Percentiles rank a stretch among this genome's conserved stretches.
Conservation (phyloP, 2,113 vertebrate genomes). For the Zosterops borbonicus region DNA sequence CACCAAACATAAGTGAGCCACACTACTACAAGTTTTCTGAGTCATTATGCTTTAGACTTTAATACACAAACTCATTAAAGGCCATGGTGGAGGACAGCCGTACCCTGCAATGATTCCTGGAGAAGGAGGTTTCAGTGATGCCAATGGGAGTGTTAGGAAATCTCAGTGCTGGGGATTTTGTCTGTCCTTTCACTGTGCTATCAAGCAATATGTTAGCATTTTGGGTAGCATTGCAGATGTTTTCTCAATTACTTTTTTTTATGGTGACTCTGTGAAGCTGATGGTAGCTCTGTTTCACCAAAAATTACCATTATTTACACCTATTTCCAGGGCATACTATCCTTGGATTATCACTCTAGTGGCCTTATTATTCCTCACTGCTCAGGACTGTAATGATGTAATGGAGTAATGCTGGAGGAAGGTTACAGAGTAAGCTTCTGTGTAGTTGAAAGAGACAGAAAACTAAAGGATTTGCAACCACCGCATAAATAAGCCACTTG, state of each 20-base stretch:
- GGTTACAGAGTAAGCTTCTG: not conserved
- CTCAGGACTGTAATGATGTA: not conserved
- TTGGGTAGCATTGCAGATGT: not conserved
- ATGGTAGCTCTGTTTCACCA: not conserved
- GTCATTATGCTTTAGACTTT: not conserved
- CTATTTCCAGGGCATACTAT: not conserved
- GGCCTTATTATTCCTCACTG: not conserved
- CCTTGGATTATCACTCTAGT: not conserved
- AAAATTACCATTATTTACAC: not conserved
- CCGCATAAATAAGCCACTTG: constrained; percentile 47
- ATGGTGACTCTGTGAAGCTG: fast-evolving
- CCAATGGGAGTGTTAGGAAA: not conserved
- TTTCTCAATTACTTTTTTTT: not conserved
- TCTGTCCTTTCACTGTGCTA: not conserved
- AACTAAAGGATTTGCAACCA: constrained; percentile 26
- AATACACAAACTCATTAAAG: not conserved
- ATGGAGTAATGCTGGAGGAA: not conserved
- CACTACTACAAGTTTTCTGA: not conserved
- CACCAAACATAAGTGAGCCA: not conserved
- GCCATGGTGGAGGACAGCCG: not conserved
- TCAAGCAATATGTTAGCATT: not conserved
- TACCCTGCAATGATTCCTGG: not conserved
- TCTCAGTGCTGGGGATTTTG: not conserved
- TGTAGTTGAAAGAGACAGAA: not conserved
- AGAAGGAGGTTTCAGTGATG: not conserved